phyloP scores from a whole-genome alignment of 2,113 vertebrate species.

The Pelecanoides urinatrix region DNA sequence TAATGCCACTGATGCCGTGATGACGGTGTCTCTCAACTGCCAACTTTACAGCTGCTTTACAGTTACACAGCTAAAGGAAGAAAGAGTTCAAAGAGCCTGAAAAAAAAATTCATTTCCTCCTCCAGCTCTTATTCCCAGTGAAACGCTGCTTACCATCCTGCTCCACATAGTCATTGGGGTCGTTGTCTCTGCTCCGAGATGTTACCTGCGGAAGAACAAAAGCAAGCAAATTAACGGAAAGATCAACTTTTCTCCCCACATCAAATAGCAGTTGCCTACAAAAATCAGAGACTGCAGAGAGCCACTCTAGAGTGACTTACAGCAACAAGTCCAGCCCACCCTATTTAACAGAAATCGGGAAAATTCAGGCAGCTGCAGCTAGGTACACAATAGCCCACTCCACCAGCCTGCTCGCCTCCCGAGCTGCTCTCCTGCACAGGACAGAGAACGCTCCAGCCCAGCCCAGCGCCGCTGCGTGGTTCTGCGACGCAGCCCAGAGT shows the following conservation, averaged over 20 bases:
- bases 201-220: conserved; percentile 82
- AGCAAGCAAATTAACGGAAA: background rate
- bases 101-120: background rate
- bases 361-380: background rate
- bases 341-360: accelerated
- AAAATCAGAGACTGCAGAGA: background rate
- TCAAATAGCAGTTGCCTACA: background rate
- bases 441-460: background rate
- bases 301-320: background rate
- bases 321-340: background rate
- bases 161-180: conserved; percentile 96
- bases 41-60: background rate
- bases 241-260: background rate
- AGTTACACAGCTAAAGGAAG: background rate
- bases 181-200: conserved; percentile 93
- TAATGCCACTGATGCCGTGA: background rate
- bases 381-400: accelerated
- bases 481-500: background rate
- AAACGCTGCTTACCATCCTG: conserved; percentile 83
- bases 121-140: background rate
- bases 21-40: background rate
- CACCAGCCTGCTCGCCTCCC: background rate
- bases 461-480: background rate
- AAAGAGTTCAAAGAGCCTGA: background rate
- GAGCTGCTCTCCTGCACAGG: background rate